A percentile compares a stretch with the other conserved stretches of the same genome.
Conservation (phyloP, 1,140 invertebrate species). For the Listronotus oregonensis region DNA sequence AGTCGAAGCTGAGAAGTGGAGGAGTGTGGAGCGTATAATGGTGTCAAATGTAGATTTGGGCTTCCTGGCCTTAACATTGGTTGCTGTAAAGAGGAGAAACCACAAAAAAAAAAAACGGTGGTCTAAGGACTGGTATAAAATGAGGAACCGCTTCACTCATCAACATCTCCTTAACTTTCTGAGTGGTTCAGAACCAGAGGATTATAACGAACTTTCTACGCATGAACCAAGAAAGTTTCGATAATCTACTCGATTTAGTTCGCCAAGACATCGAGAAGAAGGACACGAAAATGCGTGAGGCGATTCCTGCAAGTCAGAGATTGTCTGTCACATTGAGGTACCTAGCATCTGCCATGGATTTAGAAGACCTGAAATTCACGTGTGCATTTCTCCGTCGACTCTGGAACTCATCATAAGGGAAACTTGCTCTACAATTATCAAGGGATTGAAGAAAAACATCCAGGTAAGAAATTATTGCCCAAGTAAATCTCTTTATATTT, state of each 20-base stretch:
- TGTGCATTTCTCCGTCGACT: conserved; percentile 25
- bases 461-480: no score
- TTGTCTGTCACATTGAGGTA: conserved; percentile 44
- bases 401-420: no score
- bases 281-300: conserved; percentile 45
- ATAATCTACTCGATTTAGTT: conserved; percentile 34
- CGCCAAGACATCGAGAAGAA: conserved; percentile 39
- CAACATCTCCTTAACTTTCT: conserved; percentile 18
- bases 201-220: conserved; percentile 29
- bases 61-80: background rate
- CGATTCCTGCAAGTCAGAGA: conserved; percentile 41
- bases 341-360: conserved; percentile 40
- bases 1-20: no score
- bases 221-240: conserved; percentile 25
- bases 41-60: background rate
- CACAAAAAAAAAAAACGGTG: conserved; percentile 22
- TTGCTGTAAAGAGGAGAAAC: background rate
- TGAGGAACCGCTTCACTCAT: conserved; percentile 20
- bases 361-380: conserved; percentile 30
- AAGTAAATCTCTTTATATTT: no score
- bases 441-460: no score
- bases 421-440: no score
- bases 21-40: background rate
- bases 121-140: conserved; percentile 26
- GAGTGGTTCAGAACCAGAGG: conserved; percentile 27